These are phyloP conservation scores for Podarcis cretensis DNA, from an alignment of 2,113 vertebrate species.

Conservation along the genomic window DNA sequence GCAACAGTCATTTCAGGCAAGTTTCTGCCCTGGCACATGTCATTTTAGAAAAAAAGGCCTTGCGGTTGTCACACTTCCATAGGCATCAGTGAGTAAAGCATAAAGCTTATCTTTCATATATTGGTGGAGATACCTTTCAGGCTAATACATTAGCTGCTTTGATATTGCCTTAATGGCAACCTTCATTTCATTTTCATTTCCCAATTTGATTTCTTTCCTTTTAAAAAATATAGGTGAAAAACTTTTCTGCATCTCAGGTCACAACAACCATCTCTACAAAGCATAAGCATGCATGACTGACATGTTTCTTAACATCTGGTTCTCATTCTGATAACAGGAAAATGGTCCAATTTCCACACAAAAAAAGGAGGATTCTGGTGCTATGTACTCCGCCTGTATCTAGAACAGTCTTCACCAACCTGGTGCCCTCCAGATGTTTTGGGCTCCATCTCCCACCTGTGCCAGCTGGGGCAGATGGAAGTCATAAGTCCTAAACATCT, in stretches of 20 bases:
- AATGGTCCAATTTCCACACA: slow-evolving; percentile 71
- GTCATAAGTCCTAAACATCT: no score
- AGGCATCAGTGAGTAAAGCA: no score
- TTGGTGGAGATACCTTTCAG: not conserved
- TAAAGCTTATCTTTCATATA: not conserved
- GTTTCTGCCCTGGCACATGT: not conserved
- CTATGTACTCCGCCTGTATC: slow-evolving; percentile 62
- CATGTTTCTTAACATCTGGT: slow-evolving; percentile 74
- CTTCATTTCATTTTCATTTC: not conserved
- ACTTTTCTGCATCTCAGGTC: slow-evolving; percentile 58
- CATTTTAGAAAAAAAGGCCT: not conserved
- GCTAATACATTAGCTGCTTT: not conserved
- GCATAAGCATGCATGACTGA: slow-evolving; percentile 63
- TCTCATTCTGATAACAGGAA: slow-evolving; percentile 78
- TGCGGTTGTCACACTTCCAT: not conserved
- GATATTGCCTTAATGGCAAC: slow-evolving; percentile 34
- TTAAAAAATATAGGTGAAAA: not conserved
- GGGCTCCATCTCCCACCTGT: no score
- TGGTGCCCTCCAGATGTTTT: no score
- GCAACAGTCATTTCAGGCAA: not conserved
- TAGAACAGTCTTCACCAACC: slow-evolving; percentile 11
- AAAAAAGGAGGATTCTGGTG: slow-evolving; percentile 68
- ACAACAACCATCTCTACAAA: slow-evolving; percentile 45
- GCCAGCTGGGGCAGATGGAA: no score
- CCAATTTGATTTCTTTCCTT: not conserved